Conservation (phyloP, 2,888 invertebrate species). For the Loripinus fragilis region DNA sequence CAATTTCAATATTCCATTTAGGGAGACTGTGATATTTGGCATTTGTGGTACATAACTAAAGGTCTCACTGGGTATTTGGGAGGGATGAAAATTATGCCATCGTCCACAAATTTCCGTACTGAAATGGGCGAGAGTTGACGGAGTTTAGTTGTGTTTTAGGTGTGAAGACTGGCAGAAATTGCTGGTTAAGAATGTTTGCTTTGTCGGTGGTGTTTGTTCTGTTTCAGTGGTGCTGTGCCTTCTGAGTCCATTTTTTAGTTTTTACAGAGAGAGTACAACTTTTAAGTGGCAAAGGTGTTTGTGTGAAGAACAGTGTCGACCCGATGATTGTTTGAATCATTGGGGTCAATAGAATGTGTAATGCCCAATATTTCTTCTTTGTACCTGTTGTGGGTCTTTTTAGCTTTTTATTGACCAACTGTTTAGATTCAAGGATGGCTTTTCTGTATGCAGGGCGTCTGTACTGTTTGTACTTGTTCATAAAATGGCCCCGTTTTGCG, state of each 20-base stretch:
- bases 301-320: neutral
- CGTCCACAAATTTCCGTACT: too few relatives aligned
- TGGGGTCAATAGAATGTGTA: neutral
- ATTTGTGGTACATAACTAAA: too few relatives aligned
- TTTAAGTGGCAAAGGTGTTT: slow-evolving; percentile 14
- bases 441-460: neutral
- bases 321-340: neutral
- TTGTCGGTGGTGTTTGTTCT: slow-evolving; percentile 8
- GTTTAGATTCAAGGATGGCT: neutral
- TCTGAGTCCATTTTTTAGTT: too few relatives aligned
- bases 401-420: neutral
- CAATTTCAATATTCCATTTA: slow-evolving; percentile 7
- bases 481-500: neutral
- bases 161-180: too few relatives aligned
- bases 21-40: too few relatives aligned
- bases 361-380: slow-evolving; percentile 6
- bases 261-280: neutral
- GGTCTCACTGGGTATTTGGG: too few relatives aligned
- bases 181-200: neutral
- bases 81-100: neutral
- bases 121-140: neutral
- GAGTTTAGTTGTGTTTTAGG: neutral
- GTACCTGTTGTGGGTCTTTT: neutral
- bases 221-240: slow-evolving; percentile 7
- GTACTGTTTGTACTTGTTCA: neutral